Evolutionary conservation across 1,140 invertebrate species (phyloP).

Genomic region (Drosophila asahinai): DNA sequence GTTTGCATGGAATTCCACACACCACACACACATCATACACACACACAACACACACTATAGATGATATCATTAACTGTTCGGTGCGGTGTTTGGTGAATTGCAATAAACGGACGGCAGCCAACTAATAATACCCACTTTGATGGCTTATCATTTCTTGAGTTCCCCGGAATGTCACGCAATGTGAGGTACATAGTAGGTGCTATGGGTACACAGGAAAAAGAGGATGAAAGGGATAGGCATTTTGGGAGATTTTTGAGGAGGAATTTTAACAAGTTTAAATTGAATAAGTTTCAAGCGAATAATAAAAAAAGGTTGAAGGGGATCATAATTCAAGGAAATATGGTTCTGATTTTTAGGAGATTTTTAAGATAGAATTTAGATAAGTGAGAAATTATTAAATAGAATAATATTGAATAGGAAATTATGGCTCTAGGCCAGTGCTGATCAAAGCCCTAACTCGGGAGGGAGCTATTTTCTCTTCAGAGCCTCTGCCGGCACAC

Average conservation of each 20-base stretch:
- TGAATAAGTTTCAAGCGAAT: too few species aligned
- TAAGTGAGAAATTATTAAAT: too few species aligned
- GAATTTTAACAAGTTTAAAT: neutral
- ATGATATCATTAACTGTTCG: constrained; percentile 55
- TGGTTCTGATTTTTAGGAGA: too few species aligned
- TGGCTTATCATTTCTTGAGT: constrained; percentile 44
- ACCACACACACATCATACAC: constrained; percentile 5
- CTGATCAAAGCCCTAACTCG: too few species aligned
- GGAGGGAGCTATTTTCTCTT: too few species aligned
- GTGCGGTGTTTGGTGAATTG: constrained; percentile 69
- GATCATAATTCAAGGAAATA: too few species aligned
- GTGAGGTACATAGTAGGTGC: constrained; percentile 6
- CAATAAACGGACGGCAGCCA: constrained; percentile 66
- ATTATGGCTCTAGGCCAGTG: too few species aligned
- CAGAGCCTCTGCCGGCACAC: too few species aligned
- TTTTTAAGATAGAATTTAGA: too few species aligned
- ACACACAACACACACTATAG: constrained; percentile 21
- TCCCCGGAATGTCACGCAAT: constrained; percentile 48
- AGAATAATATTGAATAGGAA: too few species aligned
- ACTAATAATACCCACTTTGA: constrained; percentile 56
- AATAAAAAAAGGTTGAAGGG: too few species aligned
- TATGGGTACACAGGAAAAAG: constrained; percentile 1
- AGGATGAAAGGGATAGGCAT: neutral
- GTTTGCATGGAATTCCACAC: constrained; percentile 59
- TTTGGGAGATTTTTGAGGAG: neutral